A percentile compares a stretch with the other conserved stretches of the same genome.
These are phyloP conservation scores for Lepidocolaptes lacrymiger DNA, from an alignment of 2,797 vertebrate genomes.

Conservation along the genomic window DNA sequence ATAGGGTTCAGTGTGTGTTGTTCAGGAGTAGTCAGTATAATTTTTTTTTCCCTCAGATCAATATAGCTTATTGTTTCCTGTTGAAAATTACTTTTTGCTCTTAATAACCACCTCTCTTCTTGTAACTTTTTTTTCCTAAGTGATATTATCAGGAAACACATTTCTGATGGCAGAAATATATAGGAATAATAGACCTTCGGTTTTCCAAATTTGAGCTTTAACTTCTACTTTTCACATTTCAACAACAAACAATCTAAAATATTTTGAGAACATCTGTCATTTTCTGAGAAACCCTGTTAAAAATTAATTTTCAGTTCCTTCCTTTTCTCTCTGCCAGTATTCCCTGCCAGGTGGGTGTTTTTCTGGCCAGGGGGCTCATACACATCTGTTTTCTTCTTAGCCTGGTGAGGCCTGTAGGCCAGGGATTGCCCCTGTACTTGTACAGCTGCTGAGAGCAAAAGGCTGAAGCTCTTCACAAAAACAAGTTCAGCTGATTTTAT, in stretches of 20 bases:
- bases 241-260: background rate
- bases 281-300: background rate
- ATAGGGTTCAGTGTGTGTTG: background rate
- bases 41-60: background rate
- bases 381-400: background rate
- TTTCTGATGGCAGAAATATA: background rate
- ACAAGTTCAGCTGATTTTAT: background rate
- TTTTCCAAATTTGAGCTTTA: background rate
- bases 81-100: constrained; percentile 2
- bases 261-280: background rate
- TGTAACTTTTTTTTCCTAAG: background rate
- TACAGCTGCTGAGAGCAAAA: background rate
- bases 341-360: background rate
- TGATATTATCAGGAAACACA: background rate
- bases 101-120: background rate
- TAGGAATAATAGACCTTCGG: background rate
- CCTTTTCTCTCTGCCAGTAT: background rate
- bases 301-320: background rate
- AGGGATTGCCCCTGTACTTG: background rate
- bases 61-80: background rate
- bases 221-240: background rate
- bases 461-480: background rate
- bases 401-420: background rate
- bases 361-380: background rate
- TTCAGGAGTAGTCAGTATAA: background rate